Conservation (phyloP, 2,797 vertebrate species). For the Euphonia xanthogaster region DNA sequence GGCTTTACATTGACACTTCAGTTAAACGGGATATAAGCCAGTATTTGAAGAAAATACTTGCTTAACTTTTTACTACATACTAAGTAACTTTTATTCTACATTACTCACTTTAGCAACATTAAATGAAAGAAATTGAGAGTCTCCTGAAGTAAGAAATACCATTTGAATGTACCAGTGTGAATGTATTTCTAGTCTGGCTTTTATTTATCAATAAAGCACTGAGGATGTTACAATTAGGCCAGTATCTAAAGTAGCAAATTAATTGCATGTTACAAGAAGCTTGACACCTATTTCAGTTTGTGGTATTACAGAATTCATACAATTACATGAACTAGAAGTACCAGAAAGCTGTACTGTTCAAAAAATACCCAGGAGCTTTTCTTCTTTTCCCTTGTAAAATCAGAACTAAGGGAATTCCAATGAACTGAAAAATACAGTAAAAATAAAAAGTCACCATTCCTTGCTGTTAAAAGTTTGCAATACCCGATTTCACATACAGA, state of each 20-base stretch:
- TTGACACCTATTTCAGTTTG: neutral
- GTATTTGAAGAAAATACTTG: neutral
- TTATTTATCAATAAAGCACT: neutral
- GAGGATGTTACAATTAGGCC: neutral
- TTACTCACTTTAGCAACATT: neutral
- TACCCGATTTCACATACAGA: neutral
- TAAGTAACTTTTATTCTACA: neutral
- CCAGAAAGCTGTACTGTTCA: neutral
- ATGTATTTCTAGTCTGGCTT: neutral
- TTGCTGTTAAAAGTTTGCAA: neutral
- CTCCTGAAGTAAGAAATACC: neutral
- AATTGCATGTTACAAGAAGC: neutral
- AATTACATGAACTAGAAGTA: neutral
- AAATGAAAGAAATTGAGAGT: neutral
- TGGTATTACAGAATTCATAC: neutral
- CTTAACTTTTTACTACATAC: neutral
- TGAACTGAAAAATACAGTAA: neutral
- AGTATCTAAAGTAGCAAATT: neutral
- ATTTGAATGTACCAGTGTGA: neutral
- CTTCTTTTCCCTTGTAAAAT: neutral
- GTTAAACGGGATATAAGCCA: neutral
- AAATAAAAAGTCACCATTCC: neutral
- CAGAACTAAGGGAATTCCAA: neutral
- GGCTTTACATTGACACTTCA: neutral
- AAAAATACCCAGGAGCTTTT: neutral